Evolutionary conservation across 2,888 invertebrate species (phyloP).

Genomic region (Aelia acuminata): DNA sequence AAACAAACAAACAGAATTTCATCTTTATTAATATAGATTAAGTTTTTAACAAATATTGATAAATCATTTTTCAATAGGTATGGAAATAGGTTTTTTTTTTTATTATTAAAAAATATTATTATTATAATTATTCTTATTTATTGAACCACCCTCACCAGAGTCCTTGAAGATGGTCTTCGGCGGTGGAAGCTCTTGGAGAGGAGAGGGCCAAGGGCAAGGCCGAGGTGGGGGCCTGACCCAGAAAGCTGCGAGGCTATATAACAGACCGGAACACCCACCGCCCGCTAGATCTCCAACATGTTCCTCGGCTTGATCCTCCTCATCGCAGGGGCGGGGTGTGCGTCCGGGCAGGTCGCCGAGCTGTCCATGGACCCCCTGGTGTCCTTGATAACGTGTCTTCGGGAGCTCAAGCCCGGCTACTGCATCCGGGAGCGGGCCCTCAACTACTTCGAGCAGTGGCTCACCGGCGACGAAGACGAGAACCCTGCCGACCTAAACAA

Average conservation of each 20-base stretch:
- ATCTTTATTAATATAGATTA: too few relatives aligned
- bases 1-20: too few relatives aligned
- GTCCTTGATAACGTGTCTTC: constrained; percentile 60
- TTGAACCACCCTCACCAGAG: background rate
- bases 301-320: constrained; percentile 7
- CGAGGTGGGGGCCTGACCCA: constrained; percentile 54
- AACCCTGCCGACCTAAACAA: constrained; percentile 58
- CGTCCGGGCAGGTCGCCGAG: constrained; percentile 49
- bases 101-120: too few relatives aligned
- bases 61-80: too few relatives aligned
- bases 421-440: constrained; percentile 63
- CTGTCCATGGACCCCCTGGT: constrained; percentile 62
- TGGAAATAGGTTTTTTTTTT: too few relatives aligned
- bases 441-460: constrained; percentile 63
- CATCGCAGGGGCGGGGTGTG: constrained; percentile 2
- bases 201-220: constrained; percentile 56
- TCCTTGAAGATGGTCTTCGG: background rate
- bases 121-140: too few relatives aligned
- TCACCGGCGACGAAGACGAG: constrained; percentile 62
- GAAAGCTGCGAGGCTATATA: constrained; percentile 56
- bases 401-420: constrained; percentile 62
- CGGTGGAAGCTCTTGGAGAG: background rate
- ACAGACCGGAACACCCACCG: constrained; percentile 4
- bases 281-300: background rate
- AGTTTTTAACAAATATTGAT: too few relatives aligned